Evolutionary conservation across 2,888 invertebrate genomes (phyloP).

Genomic region (Macaria liturata): DNA sequence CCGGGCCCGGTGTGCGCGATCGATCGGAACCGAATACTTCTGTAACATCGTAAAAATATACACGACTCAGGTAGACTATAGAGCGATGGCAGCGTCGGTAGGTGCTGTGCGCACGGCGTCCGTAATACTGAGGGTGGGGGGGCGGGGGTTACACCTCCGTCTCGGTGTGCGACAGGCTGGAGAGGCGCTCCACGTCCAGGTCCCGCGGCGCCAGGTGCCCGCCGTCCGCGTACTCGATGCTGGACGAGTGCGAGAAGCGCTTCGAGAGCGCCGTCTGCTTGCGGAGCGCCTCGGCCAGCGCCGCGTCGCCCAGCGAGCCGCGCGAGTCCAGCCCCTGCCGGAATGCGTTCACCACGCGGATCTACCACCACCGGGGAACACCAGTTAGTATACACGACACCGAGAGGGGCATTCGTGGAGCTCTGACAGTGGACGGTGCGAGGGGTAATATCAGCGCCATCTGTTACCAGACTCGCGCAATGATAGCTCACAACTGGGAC

Average conservation of each 20-base stretch:
- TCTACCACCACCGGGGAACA: constrained; percentile 86
- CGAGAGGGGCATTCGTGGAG: constrained; percentile 27
- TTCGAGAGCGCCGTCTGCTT: constrained; percentile 96
- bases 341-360: constrained; percentile 99
- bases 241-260: constrained; percentile 94
- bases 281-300: constrained; percentile 95
- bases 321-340: constrained; percentile 99
- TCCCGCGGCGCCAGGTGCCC: constrained; percentile 95
- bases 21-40: constrained; percentile 58
- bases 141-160: constrained; percentile 90
- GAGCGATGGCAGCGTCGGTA: constrained; percentile 62
- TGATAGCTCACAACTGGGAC: no score
- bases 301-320: constrained; percentile 95
- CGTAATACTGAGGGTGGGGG: constrained; percentile 46
- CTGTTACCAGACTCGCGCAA: neutral
- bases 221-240: constrained; percentile 95
- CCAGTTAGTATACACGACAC: constrained; percentile 7
- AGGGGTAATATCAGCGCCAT: constrained; percentile 1
- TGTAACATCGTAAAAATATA: constrained; percentile 64
- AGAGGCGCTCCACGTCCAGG: constrained; percentile 95
- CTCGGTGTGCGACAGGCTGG: constrained; percentile 97
- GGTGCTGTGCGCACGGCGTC: constrained; percentile 45
- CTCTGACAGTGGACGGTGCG: constrained; percentile 30
- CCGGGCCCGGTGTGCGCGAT: constrained; percentile 33
- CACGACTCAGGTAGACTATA: constrained; percentile 55